phyloP scores from a whole-genome alignment of 2,113 vertebrate genomes.

The Loxodonta africana region DNA sequence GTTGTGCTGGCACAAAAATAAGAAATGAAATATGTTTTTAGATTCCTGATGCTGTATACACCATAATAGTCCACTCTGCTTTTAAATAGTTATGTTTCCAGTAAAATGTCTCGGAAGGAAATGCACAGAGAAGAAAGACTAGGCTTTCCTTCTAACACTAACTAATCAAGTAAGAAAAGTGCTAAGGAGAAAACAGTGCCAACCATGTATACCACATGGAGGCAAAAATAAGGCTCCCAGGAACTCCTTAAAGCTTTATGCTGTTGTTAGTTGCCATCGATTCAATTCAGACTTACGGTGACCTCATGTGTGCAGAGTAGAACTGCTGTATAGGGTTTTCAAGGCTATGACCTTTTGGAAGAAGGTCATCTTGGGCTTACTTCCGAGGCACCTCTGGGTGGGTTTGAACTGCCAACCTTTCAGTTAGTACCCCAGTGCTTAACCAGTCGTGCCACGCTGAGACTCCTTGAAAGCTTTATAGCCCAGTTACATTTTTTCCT shows the following conservation, averaged over 20 bases:
- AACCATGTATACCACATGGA: neutral
- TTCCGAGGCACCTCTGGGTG: neutral
- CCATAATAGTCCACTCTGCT: neutral
- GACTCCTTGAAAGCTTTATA: neutral
- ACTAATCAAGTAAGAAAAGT: slow-evolving; percentile 72
- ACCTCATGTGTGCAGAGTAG: neutral
- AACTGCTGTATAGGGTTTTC: neutral
- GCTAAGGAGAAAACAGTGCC: slow-evolving; percentile 63
- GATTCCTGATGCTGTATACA: neutral
- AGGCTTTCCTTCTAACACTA: slow-evolving; percentile 63
- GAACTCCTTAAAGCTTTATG: neutral
- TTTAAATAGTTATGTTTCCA: slow-evolving; percentile 3
- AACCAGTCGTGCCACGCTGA: neutral
- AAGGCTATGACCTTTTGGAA: neutral
- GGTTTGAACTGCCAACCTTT: neutral
- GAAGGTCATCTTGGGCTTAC: neutral
- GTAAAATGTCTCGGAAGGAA: slow-evolving; percentile 51
- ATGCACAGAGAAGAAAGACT: slow-evolving; percentile 27
- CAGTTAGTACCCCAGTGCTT: neutral
- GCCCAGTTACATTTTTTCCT: neutral
- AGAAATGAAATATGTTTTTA: neutral
- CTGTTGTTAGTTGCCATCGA: neutral
- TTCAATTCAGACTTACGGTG: neutral
- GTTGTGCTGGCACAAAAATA: neutral
- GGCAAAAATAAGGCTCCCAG: slow-evolving; percentile 22